phyloP scores from a whole-genome alignment of 2,888 invertebrate species.

The Chelonus formosanus region DNA sequence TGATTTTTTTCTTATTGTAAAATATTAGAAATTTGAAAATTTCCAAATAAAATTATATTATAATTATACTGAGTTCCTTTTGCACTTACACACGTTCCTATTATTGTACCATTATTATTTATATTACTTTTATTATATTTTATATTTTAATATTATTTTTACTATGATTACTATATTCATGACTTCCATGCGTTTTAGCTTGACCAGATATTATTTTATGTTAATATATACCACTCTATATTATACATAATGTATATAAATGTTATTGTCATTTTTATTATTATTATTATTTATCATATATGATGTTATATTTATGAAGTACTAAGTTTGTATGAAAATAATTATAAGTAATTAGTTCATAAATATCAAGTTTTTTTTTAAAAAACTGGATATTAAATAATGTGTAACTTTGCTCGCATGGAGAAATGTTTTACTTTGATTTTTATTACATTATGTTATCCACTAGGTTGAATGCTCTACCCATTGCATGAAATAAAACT shows the following conservation, averaged over 20 bases:
- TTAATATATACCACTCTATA: too few species aligned
- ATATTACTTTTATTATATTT: conserved; percentile 1
- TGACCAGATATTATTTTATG: too few species aligned
- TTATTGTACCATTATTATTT: conserved; percentile 23
- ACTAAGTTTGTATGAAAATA: too few species aligned
- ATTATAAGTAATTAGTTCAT: conserved; percentile 3
- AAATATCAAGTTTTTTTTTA: conserved; percentile 24
- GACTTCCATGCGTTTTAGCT: too few species aligned
- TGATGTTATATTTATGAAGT: too few species aligned
- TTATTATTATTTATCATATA: conserved; percentile 8
- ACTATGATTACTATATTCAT: too few species aligned
- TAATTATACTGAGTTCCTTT: conserved; percentile 47
- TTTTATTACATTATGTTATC: conserved; percentile 50
- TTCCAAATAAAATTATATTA: conserved; percentile 55
- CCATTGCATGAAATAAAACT: conserved; percentile 59
- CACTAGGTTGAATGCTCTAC: conserved; percentile 59
- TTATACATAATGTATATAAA: too few species aligned
- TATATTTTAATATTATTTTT: too few species aligned
- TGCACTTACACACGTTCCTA: conserved; percentile 44
- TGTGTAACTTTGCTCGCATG: conserved; percentile 53
- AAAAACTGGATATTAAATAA: conserved; percentile 34
- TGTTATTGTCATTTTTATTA: neutral
- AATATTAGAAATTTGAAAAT: conserved; percentile 51
- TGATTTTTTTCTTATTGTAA: conserved; percentile 55
- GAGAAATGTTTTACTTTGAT: conserved; percentile 41